Conservation (phyloP, 92 coral and sea anemone species). For the Porites rus region DNA sequence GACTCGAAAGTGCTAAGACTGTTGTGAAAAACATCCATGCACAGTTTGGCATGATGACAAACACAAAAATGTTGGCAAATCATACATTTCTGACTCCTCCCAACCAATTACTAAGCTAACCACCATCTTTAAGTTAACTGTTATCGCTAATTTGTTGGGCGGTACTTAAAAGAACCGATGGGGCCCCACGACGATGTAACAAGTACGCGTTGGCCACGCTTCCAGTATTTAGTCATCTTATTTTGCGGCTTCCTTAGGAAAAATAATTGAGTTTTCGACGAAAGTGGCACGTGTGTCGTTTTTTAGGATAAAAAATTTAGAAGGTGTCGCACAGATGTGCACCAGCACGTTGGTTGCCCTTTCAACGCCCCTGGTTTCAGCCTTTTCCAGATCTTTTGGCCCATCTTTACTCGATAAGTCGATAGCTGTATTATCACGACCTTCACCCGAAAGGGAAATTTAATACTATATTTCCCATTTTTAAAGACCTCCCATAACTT, state of each 20-base stretch:
- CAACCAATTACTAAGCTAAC: constrained; percentile 63
- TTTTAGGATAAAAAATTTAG: background rate
- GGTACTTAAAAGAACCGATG: constrained; percentile 35
- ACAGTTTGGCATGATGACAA: constrained; percentile 11
- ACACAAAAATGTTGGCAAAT: background rate
- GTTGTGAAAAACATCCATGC: background rate
- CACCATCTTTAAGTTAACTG: constrained; percentile 32
- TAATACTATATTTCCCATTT: constrained; percentile 46
- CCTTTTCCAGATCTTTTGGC: constrained; percentile 25
- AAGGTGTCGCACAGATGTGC: constrained; percentile 2
- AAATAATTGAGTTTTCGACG: constrained; percentile 1
- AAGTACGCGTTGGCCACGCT: background rate
- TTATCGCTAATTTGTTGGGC: constrained; percentile 60
- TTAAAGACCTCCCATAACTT: constrained; percentile 39
- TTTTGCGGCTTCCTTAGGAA: constrained; percentile 31
- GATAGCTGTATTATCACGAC: constrained; percentile 27
- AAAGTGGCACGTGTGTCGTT: constrained; percentile 7
- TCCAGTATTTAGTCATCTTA: background rate
- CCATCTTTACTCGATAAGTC: constrained; percentile 23
- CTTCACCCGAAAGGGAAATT: constrained; percentile 55
- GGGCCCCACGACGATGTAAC: background rate
- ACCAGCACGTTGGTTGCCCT: background rate
- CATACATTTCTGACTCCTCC: constrained; percentile 49
- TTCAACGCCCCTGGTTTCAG: constrained; percentile 17
- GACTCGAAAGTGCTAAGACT: background rate